Evolutionary conservation across 2,113 vertebrate genomes (phyloP).

Genomic region (Prietella phreatophila): DNA sequence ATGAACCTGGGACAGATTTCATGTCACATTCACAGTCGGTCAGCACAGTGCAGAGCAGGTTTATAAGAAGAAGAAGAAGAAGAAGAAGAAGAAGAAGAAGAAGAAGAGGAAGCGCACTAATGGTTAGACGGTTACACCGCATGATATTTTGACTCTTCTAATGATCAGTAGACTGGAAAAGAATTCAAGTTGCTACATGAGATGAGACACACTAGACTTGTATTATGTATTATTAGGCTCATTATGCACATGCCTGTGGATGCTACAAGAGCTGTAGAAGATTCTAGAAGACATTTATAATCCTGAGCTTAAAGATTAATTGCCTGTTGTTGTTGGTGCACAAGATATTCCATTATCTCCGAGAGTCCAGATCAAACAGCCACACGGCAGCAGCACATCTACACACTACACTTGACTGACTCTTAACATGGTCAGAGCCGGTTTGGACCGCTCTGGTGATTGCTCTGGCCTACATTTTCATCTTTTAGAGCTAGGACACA

Average conservation of each 20-base stretch:
- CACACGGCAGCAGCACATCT: neutral
- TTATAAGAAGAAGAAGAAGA: no score
- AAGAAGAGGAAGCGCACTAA: no score
- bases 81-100: no score
- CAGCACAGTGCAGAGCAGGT: no score
- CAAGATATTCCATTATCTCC: constrained; percentile 66
- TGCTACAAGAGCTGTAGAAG: neutral
- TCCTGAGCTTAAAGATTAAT: constrained; percentile 68
- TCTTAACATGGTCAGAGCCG: neutral
- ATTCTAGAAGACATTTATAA: constrained; percentile 61
- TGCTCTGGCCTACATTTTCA: neutral
- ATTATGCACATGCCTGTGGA: neutral
- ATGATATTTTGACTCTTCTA: neutral
- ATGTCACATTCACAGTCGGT: neutral
- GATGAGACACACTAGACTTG: neutral
- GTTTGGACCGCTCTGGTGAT: neutral
- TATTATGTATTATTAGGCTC: neutral
- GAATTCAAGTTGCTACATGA: neutral
- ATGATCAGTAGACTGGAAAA: neutral
- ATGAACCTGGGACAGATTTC: neutral
- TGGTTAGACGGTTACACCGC: neutral
- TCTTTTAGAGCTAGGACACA: neutral
- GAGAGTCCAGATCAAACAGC: constrained; percentile 51
- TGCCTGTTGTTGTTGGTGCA: constrained; percentile 61
- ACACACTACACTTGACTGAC: constrained; percentile 10